These are phyloP conservation scores for Megaceryle maxima DNA, from an alignment of 2,113 vertebrate genomes.

Conservation along the genomic window DNA sequence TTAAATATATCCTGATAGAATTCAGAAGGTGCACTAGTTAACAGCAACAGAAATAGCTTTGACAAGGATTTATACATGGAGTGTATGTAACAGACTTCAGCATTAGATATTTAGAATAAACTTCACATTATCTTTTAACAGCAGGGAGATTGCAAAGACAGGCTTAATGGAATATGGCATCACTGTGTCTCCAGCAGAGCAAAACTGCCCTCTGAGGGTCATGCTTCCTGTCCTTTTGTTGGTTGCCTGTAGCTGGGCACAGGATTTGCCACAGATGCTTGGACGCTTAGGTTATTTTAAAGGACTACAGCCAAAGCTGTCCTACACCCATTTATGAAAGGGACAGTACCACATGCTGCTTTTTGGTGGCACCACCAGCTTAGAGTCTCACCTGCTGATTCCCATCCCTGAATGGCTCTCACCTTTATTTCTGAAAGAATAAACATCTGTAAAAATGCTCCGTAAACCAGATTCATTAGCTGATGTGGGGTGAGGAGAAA, in stretches of 20 bases:
- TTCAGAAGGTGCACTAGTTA: neutral
- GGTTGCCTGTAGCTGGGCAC: neutral
- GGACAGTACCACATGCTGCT: neutral
- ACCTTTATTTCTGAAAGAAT: neutral
- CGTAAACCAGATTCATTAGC: neutral
- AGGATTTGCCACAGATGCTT: constrained; percentile 8
- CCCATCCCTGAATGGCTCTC: accelerated
- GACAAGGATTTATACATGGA: neutral
- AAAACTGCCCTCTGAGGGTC: constrained; percentile 42
- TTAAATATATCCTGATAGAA: neutral
- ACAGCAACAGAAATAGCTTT: neutral
- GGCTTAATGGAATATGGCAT: neutral
- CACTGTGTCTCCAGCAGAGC: neutral
- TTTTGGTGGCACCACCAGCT: neutral
- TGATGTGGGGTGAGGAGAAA: neutral
- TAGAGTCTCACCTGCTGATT: neutral
- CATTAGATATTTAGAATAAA: neutral
- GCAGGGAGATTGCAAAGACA: neutral
- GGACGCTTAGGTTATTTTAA: neutral
- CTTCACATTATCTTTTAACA: neutral
- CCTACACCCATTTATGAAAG: neutral
- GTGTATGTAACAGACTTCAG: neutral
- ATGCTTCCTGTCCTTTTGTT: neutral
- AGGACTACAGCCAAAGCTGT: neutral
- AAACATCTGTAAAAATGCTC: neutral